phyloP scores from a whole-genome alignment of 2,113 vertebrate species.

The Myotis brandtii region DNA sequence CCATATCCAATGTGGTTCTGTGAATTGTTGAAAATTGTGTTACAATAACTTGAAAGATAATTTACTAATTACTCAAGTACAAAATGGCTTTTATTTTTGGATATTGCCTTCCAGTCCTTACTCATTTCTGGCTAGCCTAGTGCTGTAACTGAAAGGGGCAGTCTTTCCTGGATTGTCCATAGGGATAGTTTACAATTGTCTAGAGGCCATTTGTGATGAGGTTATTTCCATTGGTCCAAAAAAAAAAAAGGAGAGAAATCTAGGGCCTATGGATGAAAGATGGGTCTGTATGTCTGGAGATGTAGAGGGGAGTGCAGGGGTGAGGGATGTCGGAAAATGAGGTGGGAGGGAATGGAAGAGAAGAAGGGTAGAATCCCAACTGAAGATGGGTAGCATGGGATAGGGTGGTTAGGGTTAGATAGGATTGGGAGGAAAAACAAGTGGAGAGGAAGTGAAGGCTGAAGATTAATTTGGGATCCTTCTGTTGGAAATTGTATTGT shows the following conservation, averaged over 20 bases:
- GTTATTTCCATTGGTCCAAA: neutral
- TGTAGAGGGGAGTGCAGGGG: neutral
- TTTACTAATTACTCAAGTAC: neutral
- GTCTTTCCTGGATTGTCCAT: neutral
- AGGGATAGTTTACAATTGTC: neutral
- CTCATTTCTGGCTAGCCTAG: neutral
- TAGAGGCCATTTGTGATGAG: neutral
- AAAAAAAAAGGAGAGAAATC: neutral
- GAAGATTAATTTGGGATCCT: neutral
- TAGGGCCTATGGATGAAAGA: neutral
- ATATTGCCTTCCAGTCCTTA: neutral
- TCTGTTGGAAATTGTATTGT: neutral
- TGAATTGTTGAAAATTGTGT: conserved; percentile 25
- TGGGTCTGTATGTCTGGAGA: neutral
- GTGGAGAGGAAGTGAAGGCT: neutral
- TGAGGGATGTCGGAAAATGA: neutral
- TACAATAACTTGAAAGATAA: neutral
- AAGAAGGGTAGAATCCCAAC: neutral
- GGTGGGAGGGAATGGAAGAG: neutral
- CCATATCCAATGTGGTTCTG: neutral
- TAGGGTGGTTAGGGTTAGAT: neutral
- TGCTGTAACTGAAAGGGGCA: neutral
- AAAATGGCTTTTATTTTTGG: neutral
- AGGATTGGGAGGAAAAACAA: neutral
- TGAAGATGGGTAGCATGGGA: neutral